A percentile compares a stretch with the other conserved stretches of the same genome.
Conservation (phyloP, 53 echinoderm and acorn worm genomes). For the Antedon mediterranea region DNA sequence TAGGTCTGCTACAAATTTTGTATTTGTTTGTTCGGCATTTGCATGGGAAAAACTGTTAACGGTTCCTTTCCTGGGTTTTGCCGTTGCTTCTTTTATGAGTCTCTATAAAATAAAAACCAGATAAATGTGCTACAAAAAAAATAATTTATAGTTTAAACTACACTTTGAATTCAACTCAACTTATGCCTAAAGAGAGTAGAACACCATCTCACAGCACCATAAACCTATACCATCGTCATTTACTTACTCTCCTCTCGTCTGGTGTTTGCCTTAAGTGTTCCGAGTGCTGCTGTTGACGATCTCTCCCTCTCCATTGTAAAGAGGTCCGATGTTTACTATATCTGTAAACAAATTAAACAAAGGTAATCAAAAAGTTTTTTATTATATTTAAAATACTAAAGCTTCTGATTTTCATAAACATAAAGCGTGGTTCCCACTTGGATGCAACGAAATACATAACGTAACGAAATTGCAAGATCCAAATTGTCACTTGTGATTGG, state of each 20-base stretch:
- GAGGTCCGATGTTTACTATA: conserved; percentile 47
- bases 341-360: conserved; percentile 2
- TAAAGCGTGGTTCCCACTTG: too few species aligned
- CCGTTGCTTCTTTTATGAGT: neutral
- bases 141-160: too few species aligned
- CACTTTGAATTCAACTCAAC: too few species aligned
- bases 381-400: too few species aligned
- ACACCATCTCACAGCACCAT: too few species aligned
- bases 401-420: too few species aligned
- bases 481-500: too few species aligned
- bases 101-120: neutral
- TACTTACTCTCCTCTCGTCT: conserved; percentile 61
- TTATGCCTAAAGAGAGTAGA: too few species aligned
- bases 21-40: conserved; percentile 76
- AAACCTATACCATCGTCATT: too few species aligned
- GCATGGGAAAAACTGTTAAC: conserved; percentile 13
- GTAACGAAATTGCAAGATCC: too few species aligned
- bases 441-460: too few species aligned
- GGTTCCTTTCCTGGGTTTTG: neutral
- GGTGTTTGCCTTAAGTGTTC: conserved; percentile 52
- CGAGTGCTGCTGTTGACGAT: conserved; percentile 56
- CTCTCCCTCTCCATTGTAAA: conserved; percentile 48
- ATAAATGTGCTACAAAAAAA: neutral
- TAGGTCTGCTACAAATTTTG: conserved; percentile 82
- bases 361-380: neutral